Evolutionary conservation across 1,140 invertebrate genomes (phyloP).

Genomic region (Caenorhabditis remanei): DNA sequence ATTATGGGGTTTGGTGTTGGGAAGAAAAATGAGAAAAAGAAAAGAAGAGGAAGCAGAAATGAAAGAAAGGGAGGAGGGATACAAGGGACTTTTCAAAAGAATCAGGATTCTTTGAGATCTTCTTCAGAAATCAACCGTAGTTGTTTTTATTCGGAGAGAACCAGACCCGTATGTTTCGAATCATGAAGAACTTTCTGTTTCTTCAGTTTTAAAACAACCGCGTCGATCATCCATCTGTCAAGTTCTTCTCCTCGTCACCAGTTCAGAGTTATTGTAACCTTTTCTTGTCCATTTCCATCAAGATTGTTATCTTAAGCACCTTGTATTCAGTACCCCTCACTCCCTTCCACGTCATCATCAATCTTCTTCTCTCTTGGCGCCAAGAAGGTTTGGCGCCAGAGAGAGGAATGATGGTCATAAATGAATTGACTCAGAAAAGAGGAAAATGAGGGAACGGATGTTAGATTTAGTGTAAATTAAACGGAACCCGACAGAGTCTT

Average conservation of each 20-base stretch:
- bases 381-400: slow-evolving; percentile 25
- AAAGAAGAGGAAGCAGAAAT: neutral
- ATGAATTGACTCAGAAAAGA: neutral
- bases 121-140: neutral
- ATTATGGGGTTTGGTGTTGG: neutral
- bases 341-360: slow-evolving; percentile 14
- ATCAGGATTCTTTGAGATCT: too few relatives aligned
- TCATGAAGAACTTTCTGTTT: neutral
- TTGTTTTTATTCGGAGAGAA: too few relatives aligned
- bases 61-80: neutral
- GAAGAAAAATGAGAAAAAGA: neutral
- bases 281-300: neutral
- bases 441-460: neutral
- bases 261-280: slow-evolving; percentile 33
- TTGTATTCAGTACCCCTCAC: neutral
- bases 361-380: slow-evolving; percentile 26
- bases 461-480: slow-evolving; percentile 52
- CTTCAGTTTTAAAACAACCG: neutral
- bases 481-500: neutral
- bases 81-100: neutral
- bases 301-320: slow-evolving; percentile 14
- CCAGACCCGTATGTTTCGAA: too few relatives aligned
- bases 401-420: neutral
- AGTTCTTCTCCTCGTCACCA: neutral
- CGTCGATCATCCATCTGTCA: neutral